These are phyloP conservation scores for Watsonalla cultraria DNA, from an alignment of 2,888 invertebrate genomes.

Conservation along the genomic window DNA sequence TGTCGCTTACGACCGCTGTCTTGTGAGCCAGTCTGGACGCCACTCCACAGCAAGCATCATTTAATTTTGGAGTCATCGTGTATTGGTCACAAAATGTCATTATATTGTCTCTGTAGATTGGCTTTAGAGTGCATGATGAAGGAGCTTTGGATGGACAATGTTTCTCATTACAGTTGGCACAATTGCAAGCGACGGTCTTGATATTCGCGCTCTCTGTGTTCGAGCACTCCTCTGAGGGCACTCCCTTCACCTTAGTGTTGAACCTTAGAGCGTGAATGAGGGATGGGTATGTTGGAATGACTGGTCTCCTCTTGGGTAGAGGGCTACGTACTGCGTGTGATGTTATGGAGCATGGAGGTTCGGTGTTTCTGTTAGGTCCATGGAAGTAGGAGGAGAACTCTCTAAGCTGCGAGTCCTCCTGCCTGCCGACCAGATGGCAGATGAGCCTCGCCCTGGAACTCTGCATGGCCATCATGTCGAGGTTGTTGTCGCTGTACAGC, in stretches of 20 bases:
- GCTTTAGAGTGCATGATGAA: slow-evolving; percentile 6
- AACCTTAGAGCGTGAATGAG: slow-evolving; percentile 29
- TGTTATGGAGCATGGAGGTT: slow-evolving; percentile 28
- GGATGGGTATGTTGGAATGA: slow-evolving; percentile 28
- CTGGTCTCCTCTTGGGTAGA: slow-evolving; percentile 7
- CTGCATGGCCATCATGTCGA: slow-evolving; percentile 22
- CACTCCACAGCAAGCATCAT: slow-evolving; percentile 36
- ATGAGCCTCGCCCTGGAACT: slow-evolving; percentile 30
- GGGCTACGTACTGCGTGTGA: slow-evolving; percentile 22
- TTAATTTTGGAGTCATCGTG: slow-evolving; percentile 52
- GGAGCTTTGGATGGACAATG: slow-evolving; percentile 23
- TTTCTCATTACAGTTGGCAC: slow-evolving; percentile 25
- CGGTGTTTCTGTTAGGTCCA: slow-evolving; percentile 16
- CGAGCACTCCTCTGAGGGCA: slow-evolving; percentile 20
- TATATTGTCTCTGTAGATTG: slow-evolving; percentile 38
- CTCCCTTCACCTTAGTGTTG: slow-evolving; percentile 28
- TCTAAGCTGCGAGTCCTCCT: slow-evolving; percentile 8
- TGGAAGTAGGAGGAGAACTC: slow-evolving; percentile 38
- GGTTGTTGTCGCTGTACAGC: slow-evolving; percentile 26
- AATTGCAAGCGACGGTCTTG: slow-evolving; percentile 26
- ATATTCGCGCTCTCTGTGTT: slow-evolving; percentile 10
- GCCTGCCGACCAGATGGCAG: slow-evolving; percentile 17
- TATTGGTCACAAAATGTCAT: slow-evolving; percentile 41
- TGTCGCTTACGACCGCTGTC: slow-evolving; percentile 18
- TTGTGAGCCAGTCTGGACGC: slow-evolving; percentile 10